These are phyloP conservation scores for Eupithecia pulchellata DNA, from an alignment of 2,888 invertebrate species.

Conservation along the genomic window DNA sequence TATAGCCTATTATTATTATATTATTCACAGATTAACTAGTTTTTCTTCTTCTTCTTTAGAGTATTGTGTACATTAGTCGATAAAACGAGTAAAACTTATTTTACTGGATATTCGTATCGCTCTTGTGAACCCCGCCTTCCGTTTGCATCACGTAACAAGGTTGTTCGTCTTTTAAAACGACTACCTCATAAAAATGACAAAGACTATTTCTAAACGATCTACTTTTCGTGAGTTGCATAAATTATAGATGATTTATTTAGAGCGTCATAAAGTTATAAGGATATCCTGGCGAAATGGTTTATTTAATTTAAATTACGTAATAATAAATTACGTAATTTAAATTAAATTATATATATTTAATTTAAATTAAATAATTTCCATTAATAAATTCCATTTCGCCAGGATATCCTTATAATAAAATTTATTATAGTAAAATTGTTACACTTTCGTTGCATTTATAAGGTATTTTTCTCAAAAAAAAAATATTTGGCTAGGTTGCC, in stretches of 20 bases:
- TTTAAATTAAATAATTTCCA: no score
- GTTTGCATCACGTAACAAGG: constrained; percentile 78
- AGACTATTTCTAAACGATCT: constrained; percentile 37
- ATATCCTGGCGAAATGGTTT: constrained; percentile 39
- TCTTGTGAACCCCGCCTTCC: constrained; percentile 1
- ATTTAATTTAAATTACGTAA: constrained; percentile 21
- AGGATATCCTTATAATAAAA: no score
- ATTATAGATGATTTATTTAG: constrained; percentile 41
- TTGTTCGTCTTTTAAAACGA: constrained; percentile 56
- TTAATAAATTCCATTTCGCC: no score
- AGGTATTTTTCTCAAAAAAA: no score
- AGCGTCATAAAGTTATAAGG: constrained; percentile 38
- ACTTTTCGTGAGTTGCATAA: constrained; percentile 40
- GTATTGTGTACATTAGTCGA: background rate
- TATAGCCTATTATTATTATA: no score
- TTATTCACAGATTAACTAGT: no score
- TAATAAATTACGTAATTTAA: constrained; percentile 16
- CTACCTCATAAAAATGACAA: constrained; percentile 47
- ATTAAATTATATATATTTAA: no score
- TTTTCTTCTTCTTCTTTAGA: background rate
- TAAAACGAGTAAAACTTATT: background rate
- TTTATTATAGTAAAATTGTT: no score
- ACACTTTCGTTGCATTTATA: no score
- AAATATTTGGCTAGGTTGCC: no score
- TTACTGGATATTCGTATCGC: background rate